Base-by-base conservation (phyloP, 2,888 invertebrate genomes). In the Dryadula phaetusa region DNA sequence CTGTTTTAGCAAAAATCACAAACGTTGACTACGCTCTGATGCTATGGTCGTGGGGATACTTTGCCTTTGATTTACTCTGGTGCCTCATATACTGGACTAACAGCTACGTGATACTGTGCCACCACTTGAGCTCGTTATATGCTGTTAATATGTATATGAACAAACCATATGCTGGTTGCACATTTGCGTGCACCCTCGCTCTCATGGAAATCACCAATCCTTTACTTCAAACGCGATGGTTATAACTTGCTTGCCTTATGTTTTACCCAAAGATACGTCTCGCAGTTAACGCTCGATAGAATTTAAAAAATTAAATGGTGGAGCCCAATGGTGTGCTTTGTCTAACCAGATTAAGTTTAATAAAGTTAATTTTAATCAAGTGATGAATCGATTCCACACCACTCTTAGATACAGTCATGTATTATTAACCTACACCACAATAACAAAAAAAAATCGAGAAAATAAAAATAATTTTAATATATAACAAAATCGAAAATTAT, bases 141-240 rank as follows among this genome's bases (percentile, higher is more conserved):
- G 93, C 93, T n/a, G 84, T 95, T 67, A 84, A 85, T 7, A 76
- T 92, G 16, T 93, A 94, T 75, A 85, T 94, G 77, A 79, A 83
- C 58, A 94, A 93, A 70, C 85, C 88, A 0, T 78, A 82, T 70
- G 86, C 93, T 0, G 94, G 94, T 4, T 93, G 92, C 73, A 92
- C 92, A 40, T 93, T 93, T 47, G 83, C 92, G 1, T 94, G 94
- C 72, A 91, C 92, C 3, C 77, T 95, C 20, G 93, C 94, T 0
- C 82, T 93, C 58, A 82, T 95, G 87, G 95, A 95, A 83, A 73
- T 94, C 34, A 94, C 95, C 0, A 95, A 95, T 80, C 95, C 95
- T 10, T 81, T 94, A 49, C 85, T 95, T 25, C 95, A 95, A 85
- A 79, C 85, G 25, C 85, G 95, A 81, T 95, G 95, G 95, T 94